These are phyloP conservation scores for Cettia cetti DNA, from an alignment of 2,113 vertebrate genomes.

Conservation along the genomic window DNA sequence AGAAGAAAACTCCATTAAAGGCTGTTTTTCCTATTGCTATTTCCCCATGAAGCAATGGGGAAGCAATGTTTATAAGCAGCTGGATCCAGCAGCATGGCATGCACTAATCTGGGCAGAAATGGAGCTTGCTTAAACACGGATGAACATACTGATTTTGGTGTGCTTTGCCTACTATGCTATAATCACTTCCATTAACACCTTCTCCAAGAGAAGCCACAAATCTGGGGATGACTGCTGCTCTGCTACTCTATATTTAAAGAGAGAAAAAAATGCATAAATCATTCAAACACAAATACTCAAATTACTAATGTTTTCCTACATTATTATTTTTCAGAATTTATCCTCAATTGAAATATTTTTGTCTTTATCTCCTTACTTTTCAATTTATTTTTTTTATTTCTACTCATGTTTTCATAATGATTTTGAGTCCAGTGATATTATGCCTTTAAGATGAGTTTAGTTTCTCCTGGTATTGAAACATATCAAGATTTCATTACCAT, in stretches of 20 bases:
- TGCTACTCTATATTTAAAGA: background rate
- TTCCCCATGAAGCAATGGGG: background rate
- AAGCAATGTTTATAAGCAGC: background rate
- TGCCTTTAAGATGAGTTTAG: background rate
- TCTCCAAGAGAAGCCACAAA: background rate
- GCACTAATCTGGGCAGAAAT: too few relatives aligned
- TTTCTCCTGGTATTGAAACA: background rate
- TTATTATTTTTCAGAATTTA: background rate
- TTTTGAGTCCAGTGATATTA: background rate
- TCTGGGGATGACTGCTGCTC: background rate
- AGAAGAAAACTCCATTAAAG: background rate
- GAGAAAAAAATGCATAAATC: background rate
- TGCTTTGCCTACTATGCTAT: background rate
- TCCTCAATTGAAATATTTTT: background rate
- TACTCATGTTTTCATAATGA: background rate
- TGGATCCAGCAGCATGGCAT: fast-evolving
- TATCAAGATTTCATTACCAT: slow-evolving; percentile 4
- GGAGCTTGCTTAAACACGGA: background rate
- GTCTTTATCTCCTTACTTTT: background rate
- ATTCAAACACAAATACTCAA: background rate
- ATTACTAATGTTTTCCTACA: background rate
- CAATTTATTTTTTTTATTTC: background rate
- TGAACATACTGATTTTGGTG: background rate
- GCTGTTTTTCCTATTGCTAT: background rate
- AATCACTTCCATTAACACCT: background rate